Evolutionary conservation across 2,888 invertebrate genomes (phyloP).

Genomic region (Lasioglossum pauxillum): DNA sequence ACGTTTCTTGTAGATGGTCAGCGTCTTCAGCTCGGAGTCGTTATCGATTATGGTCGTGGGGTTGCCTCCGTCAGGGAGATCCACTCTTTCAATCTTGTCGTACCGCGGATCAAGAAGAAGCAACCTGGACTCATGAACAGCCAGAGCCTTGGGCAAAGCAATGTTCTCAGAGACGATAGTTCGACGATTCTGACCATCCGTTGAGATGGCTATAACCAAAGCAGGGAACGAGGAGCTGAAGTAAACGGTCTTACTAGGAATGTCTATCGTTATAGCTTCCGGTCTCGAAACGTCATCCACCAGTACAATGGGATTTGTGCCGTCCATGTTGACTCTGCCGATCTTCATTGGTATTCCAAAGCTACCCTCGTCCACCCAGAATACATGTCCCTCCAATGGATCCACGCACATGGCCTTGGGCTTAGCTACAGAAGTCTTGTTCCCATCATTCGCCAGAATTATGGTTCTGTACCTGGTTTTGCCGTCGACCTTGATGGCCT

Average conservation of each 20-base stretch:
- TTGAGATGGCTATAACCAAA: conserved; percentile 89
- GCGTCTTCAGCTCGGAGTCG: conserved; percentile 93
- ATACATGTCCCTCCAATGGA: conserved; percentile 94
- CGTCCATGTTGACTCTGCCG: conserved; percentile 97
- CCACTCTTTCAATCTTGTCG: conserved; percentile 94
- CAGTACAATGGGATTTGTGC: conserved; percentile 91
- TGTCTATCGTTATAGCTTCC: conserved; percentile 94
- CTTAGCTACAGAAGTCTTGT: conserved; percentile 92
- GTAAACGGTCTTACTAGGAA: conserved; percentile 93
- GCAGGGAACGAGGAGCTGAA: conserved; percentile 93
- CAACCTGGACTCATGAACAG: conserved; percentile 92
- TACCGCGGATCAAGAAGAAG: conserved; percentile 95
- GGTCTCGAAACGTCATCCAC: conserved; percentile 90
- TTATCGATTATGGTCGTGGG: conserved; percentile 92
- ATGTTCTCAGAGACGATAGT: conserved; percentile 91
- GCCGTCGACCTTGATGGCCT: conserved; percentile 94
- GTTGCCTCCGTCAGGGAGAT: conserved; percentile 92
- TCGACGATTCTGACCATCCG: conserved; percentile 89
- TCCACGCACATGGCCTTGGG: conserved; percentile 96
- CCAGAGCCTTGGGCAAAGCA: conserved; percentile 92
- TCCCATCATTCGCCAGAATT: conserved; percentile 95
- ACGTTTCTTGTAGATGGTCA: conserved; percentile 95
- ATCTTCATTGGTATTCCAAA: conserved; percentile 95
- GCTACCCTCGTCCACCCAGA: conserved; percentile 98
- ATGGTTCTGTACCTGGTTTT: conserved; percentile 93